Evolutionary conservation across 23 tunicate species (phyloP).

Genomic region (Ascidia mentula): DNA sequence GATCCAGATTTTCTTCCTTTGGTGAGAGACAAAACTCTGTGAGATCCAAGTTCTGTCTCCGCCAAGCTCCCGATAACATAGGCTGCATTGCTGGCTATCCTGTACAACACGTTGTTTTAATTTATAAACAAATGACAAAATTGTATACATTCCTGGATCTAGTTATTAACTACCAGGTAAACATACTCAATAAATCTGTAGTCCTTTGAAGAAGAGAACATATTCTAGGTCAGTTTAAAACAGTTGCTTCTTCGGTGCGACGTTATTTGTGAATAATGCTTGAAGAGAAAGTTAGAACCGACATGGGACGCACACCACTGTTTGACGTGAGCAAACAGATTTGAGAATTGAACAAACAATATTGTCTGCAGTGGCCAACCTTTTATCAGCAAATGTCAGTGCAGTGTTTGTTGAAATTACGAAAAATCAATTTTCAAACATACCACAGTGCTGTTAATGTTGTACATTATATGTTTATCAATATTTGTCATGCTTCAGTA

Average conservation of each 20-base stretch:
- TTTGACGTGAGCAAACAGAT: not conserved
- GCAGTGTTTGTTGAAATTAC: not conserved
- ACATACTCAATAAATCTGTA: not conserved
- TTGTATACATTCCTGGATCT: not conserved
- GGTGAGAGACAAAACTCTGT: slow-evolving; percentile 57
- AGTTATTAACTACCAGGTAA: not conserved
- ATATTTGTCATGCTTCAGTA: too few relatives aligned
- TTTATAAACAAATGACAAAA: not conserved
- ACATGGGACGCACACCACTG: not conserved
- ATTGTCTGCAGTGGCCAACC: not conserved
- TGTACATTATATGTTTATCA: too few relatives aligned
- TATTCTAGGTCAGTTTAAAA: not conserved
- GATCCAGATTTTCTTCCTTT: slow-evolving; percentile 31
- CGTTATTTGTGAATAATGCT: not conserved
- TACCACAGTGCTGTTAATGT: too few relatives aligned
- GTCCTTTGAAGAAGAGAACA: not conserved
- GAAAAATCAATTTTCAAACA: not conserved
- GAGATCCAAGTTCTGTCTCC: slow-evolving; percentile 73
- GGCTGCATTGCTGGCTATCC: slow-evolving; percentile 85
- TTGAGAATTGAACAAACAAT: not conserved
- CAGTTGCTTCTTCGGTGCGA: not conserved
- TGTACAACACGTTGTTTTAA: not conserved
- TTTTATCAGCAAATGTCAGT: not conserved
- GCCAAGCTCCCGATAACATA: slow-evolving; percentile 88
- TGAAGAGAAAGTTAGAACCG: not conserved